phyloP scores from a whole-genome alignment of 2,113 vertebrate species.

The Pollachius pollachius region DNA sequence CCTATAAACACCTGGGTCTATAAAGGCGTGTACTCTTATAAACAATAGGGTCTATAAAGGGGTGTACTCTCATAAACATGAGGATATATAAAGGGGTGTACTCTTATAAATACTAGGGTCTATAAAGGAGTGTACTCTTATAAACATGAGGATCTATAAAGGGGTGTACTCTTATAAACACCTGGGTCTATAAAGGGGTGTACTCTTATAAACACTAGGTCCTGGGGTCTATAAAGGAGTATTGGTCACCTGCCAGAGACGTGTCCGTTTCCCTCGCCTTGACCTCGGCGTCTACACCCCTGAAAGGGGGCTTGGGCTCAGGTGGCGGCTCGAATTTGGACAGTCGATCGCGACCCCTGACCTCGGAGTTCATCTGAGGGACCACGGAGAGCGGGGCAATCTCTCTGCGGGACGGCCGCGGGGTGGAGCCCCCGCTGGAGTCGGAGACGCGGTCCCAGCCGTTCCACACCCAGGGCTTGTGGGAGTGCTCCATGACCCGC shows the following conservation, averaged over 20 bases:
- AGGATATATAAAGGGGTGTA: too few relatives aligned
- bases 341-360: slow-evolving; percentile 29
- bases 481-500: slow-evolving; percentile 87
- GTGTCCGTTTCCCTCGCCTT: neutral
- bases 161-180: too few relatives aligned
- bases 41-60: too few relatives aligned
- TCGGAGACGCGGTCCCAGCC: slow-evolving; percentile 78
- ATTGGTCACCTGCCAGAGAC: slow-evolving; percentile 45
- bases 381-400: slow-evolving; percentile 48
- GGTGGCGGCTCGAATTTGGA: slow-evolving; percentile 9
- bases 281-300: slow-evolving; percentile 13
- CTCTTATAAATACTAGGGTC: too few relatives aligned
- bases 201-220: too few relatives aligned
- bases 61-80: too few relatives aligned
- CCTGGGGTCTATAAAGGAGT: too few relatives aligned
- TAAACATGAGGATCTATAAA: too few relatives aligned
- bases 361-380: slow-evolving; percentile 18
- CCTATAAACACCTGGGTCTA: too few relatives aligned
- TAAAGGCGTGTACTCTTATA: too few relatives aligned
- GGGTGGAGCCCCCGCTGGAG: slow-evolving; percentile 73
- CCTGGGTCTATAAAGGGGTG: too few relatives aligned
- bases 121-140: too few relatives aligned
- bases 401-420: slow-evolving; percentile 42
- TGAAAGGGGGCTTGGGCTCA: neutral
- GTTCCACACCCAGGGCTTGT: slow-evolving; percentile 88